These are phyloP conservation scores for Labeo catla DNA, from an alignment of 2,113 vertebrate species.

Conservation along the genomic window DNA sequence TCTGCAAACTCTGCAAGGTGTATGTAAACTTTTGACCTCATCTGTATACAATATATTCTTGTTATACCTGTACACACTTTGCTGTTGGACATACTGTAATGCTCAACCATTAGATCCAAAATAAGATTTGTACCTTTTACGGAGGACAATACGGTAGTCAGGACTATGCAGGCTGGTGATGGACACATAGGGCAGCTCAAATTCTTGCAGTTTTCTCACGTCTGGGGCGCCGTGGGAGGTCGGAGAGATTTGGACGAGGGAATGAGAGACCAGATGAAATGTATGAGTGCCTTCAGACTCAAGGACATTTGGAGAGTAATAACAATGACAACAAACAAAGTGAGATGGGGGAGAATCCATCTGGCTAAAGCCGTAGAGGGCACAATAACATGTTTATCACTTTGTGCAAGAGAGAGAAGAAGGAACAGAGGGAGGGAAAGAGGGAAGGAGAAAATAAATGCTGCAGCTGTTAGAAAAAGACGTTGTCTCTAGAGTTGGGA, in stretches of 20 bases:
- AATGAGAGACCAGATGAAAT: slow-evolving; percentile 24
- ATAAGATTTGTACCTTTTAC: slow-evolving; percentile 85
- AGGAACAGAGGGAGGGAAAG: slow-evolving; percentile 27
- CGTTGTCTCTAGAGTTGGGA: slow-evolving; percentile 22
- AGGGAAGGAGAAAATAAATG: neutral
- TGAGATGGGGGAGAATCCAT: slow-evolving; percentile 38
- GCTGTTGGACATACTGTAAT: neutral
- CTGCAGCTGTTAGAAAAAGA: slow-evolving; percentile 30
- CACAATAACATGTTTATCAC: slow-evolving; percentile 47
- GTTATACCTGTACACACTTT: neutral
- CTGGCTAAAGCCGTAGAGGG: slow-evolving; percentile 27
- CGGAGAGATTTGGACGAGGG: slow-evolving; percentile 13
- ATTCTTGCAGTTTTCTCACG: slow-evolving; percentile 97
- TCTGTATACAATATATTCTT: too few species aligned
- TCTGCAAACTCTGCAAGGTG: too few species aligned
- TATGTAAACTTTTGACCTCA: too few species aligned
- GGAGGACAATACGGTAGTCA: slow-evolving; percentile 92
- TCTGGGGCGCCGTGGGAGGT: slow-evolving; percentile 71
- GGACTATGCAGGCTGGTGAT: slow-evolving; percentile 91
- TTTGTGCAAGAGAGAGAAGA: slow-evolving; percentile 13
- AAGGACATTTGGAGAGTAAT: slow-evolving; percentile 50
- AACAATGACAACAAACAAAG: slow-evolving; percentile 39
- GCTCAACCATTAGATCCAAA: slow-evolving; percentile 12
- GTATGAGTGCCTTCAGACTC: slow-evolving; percentile 36
- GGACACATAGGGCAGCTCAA: slow-evolving; percentile 95